These are phyloP conservation scores for Ellobius talpinus DNA, from an alignment of 2,113 vertebrate species.

Conservation along the genomic window DNA sequence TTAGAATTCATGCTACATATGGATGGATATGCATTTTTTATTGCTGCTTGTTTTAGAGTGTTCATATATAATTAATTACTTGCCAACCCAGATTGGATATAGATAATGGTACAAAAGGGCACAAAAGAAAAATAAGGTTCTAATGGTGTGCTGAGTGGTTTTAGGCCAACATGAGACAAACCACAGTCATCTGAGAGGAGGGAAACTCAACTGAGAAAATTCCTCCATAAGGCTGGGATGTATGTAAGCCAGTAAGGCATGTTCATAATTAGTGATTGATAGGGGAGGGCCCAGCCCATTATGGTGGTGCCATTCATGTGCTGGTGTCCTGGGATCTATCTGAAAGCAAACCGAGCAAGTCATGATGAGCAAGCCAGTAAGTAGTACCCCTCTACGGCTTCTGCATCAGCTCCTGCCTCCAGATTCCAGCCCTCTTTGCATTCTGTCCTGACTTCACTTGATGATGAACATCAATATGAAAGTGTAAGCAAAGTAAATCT, in stretches of 20 bases:
- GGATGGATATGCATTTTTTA: neutral
- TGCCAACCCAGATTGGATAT: slow-evolving; percentile 2
- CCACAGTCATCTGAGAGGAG: neutral
- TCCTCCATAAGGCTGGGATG: neutral
- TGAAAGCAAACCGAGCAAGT: neutral
- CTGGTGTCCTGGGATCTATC: neutral
- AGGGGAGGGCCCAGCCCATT: neutral
- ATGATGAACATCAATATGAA: neutral
- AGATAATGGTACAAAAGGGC: neutral
- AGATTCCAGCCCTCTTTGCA: neutral
- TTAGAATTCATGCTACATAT: no score
- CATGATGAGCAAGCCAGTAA: neutral
- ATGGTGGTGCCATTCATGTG: neutral
- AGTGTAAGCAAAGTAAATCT: neutral
- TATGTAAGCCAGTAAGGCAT: neutral
- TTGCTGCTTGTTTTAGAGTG: neutral
- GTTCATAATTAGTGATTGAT: neutral
- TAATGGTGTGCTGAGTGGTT: neutral
- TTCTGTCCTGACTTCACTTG: neutral
- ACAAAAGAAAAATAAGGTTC: neutral
- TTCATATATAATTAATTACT: neutral
- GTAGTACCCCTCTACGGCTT: neutral
- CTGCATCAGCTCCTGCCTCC: neutral
- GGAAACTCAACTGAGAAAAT: neutral
- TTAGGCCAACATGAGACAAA: neutral